Evolutionary conservation across 2,888 invertebrate species (phyloP).

Genomic region (Hymenopus coronatus): DNA sequence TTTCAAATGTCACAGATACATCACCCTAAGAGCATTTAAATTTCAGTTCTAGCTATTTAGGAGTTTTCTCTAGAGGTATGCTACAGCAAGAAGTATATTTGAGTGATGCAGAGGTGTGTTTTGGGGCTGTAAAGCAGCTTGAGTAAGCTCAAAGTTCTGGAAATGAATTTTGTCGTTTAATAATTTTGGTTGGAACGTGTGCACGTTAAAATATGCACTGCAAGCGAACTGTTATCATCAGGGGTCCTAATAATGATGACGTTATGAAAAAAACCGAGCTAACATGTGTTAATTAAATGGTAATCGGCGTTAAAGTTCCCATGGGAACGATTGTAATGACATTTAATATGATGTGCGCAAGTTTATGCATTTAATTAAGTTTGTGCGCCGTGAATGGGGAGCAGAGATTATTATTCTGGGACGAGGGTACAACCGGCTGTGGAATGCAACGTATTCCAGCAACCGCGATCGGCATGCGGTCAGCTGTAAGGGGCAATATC

Average conservation of each 20-base stretch:
- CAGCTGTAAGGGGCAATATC: background rate
- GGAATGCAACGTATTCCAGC: background rate
- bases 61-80: no score
- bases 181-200: no score
- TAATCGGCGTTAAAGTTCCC: background rate
- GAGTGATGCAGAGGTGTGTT: no score
- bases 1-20: no score
- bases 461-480: background rate
- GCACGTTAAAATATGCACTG: no score
- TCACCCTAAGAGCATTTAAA: no score
- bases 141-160: no score
- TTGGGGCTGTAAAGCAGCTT: no score
- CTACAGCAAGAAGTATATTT: no score
- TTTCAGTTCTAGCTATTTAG: no score
- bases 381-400: background rate
- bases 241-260: background rate
- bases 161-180: no score
- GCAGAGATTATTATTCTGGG: background rate
- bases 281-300: background rate
- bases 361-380: background rate
- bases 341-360: background rate
- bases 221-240: background rate
- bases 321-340: background rate
- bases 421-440: background rate
- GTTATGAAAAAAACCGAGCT: background rate